Evolutionary conservation across 2,888 invertebrate genomes (phyloP).

Genomic region (Thera obeliscata): DNA sequence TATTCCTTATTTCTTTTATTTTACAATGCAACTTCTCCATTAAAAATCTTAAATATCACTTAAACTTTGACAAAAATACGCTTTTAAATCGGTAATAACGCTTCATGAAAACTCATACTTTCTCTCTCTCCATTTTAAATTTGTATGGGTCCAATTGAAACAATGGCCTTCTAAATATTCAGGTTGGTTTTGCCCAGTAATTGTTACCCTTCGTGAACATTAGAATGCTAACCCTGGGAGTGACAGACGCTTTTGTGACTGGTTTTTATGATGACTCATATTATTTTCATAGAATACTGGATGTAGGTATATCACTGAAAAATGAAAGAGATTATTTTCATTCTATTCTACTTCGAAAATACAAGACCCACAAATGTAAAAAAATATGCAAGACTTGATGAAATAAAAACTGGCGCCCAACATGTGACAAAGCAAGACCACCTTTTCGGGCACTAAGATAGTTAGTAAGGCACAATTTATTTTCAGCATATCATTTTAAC

Average conservation of each 20-base stretch:
- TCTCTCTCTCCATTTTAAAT: too few species aligned
- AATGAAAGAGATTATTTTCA: neutral
- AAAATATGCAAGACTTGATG: neutral
- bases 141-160: neutral
- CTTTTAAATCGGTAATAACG: too few species aligned
- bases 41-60: too few species aligned
- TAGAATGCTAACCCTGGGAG: neutral
- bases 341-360: too few species aligned
- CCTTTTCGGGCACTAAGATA: neutral
- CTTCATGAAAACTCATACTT: too few species aligned
- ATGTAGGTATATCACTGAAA: neutral
- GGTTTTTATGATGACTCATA: neutral
- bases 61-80: too few species aligned
- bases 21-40: too few species aligned
- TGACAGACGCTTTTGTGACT: neutral
- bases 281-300: neutral
- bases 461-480: neutral
- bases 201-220: neutral
- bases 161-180: too few species aligned
- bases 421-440: neutral
- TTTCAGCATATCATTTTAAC: too few species aligned
- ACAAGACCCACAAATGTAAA: too few species aligned
- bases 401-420: constrained; percentile 1
- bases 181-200: too few species aligned
- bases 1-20: too few species aligned